Conservation (phyloP, 1,140 invertebrate species). For the Glomeris maerens region DNA sequence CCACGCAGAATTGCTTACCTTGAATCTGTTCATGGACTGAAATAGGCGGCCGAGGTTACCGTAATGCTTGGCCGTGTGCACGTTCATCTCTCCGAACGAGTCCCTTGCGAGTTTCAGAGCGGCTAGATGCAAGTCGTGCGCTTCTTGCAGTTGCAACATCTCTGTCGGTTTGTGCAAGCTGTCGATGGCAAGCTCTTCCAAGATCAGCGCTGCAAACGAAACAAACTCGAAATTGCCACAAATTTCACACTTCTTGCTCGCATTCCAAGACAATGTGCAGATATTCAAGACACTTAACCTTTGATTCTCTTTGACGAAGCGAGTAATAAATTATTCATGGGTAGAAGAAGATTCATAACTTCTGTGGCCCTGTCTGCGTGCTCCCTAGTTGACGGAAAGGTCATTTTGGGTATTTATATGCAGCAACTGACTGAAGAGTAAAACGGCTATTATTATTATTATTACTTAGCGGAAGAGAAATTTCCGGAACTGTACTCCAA, state of each 20-base stretch:
- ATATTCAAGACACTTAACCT: constrained; percentile 21
- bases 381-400: constrained; percentile 34
- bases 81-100: constrained; percentile 77
- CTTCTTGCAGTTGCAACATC: constrained; percentile 36
- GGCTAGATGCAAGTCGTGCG: constrained; percentile 63
- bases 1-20: constrained; percentile 42
- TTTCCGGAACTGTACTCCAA: constrained; percentile 75
- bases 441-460: not conserved
- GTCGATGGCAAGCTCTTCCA: constrained; percentile 85
- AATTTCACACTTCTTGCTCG: not conserved
- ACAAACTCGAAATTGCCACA: not conserved
- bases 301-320: constrained; percentile 79
- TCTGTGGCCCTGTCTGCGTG: constrained; percentile 67
- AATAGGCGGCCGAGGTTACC: constrained; percentile 80
- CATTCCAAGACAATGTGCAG: constrained; percentile 5
- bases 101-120: constrained; percentile 58
- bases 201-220: constrained; percentile 48
- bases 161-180: constrained; percentile 34
- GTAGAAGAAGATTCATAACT: constrained; percentile 62
- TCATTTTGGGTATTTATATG: not conserved
- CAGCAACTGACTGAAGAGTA: not conserved
- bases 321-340: constrained; percentile 62
- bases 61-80: constrained; percentile 89
- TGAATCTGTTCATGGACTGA: constrained; percentile 75
- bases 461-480: constrained; percentile 56